Evolutionary conservation across 23 tunicate species (phyloP), one percentile per base, ranked within the genome.

Genomic region (Halocynthia roretzi): DNA sequence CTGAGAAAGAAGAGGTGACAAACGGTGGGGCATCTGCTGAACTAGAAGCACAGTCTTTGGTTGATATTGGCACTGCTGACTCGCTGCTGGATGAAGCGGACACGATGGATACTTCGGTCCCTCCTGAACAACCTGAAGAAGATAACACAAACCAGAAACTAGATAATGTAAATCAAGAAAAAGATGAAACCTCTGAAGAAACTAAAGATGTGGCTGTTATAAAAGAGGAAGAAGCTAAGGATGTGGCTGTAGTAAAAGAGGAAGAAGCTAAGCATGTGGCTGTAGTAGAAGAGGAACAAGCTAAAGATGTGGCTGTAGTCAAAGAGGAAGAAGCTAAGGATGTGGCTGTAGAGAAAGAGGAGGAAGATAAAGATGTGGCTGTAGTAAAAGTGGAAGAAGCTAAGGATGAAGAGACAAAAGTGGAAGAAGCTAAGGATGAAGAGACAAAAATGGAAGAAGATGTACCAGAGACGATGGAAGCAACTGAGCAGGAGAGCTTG

Each of bases 161-260:
- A 40, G 80, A 82, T 8, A 60, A 63, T 19, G 80, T 61, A 52
- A 53, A n/a, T 0, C 15, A 23, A 49, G 72, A 62, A 50, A 73
- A 71, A 72, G 75, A 71, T 49, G 83, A 80, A 50, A 15, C 75
- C 10, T 6, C 75, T 11, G 60, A 49, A 80, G 83, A 80, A 53
- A 5, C 14, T 14, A 67, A 67, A 1, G 83, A 66, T 66, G 83
- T 48, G 52, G 18, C 65, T 19, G 67, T n/a, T 5, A 7, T 8
- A 0, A 21, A 11, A 51, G 52, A 63, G 81, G 54, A 77, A 11
- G 12, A 8, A n/a, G 9, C 71, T 44, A 54, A 50, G 53, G 76
- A 50, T 9, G 56, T 71, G 31, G 48, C 31, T 67, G 56, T 5
- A 65, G 17, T 48, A 0, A 15, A 40, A 8, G 84, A 7, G 18